Conservation (phyloP, 2,797 vertebrate species). For the Sebastes cheni region DNA sequence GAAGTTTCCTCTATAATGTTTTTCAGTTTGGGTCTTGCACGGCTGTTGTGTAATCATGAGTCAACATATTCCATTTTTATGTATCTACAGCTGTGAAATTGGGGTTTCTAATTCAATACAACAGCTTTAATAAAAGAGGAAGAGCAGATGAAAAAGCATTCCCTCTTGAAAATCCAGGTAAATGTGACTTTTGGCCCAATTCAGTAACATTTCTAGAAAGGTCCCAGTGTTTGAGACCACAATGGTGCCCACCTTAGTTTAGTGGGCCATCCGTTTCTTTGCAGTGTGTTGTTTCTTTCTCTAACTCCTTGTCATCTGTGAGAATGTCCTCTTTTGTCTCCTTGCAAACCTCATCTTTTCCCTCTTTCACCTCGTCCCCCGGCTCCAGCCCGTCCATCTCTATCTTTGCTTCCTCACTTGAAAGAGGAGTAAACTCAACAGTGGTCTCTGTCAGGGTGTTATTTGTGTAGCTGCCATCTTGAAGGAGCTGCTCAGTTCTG, state of each 20-base stretch:
- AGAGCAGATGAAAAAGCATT: neutral
- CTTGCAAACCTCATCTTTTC: neutral
- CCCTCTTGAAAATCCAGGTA: neutral
- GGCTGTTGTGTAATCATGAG: neutral
- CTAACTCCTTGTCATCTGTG: neutral
- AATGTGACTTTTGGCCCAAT: neutral
- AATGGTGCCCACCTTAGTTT: neutral
- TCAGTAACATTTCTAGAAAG: neutral
- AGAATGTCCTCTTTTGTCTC: constrained; percentile 1
- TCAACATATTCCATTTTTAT: neutral
- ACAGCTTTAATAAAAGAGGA: neutral
- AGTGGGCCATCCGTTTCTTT: neutral
- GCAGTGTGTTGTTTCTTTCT: neutral
- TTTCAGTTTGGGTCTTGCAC: neutral
- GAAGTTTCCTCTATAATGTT: neutral
- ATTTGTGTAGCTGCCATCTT: neutral
- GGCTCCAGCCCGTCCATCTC: neutral
- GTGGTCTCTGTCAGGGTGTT: constrained; percentile 5
- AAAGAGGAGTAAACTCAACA: neutral
- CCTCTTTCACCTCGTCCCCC: constrained; percentile 1
- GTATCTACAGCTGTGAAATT: neutral
- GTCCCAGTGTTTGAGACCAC: neutral
- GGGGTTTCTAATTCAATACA: neutral
- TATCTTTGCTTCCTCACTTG: neutral
- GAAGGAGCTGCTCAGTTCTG: neutral